A percentile compares a stretch with the other conserved stretches of the same genome.
Evolutionary conservation across 2,888 invertebrate genomes (phyloP).

Genomic region (Brassicogethes aeneus): DNA sequence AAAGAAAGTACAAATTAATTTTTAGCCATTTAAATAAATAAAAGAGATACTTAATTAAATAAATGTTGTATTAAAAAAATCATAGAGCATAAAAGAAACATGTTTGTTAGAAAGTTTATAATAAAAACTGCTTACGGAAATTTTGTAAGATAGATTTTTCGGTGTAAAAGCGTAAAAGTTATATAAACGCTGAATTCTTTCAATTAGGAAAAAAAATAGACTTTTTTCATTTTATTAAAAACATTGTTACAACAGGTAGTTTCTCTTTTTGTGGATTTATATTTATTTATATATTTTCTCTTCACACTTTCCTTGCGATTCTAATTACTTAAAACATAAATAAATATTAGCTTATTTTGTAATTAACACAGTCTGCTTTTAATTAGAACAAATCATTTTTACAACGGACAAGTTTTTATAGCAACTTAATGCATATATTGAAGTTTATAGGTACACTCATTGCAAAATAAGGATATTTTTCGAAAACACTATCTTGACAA

Average conservation of each 20-base stretch:
- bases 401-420: too few species aligned
- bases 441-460: too few species aligned
- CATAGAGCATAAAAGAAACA: not conserved
- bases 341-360: not conserved
- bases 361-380: slow-evolving; percentile 14
- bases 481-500: too few species aligned
- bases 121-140: not conserved
- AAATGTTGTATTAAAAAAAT: too few species aligned
- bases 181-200: slow-evolving; percentile 26
- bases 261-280: slow-evolving; percentile 28
- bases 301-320: slow-evolving; percentile 28
- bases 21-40: too few species aligned
- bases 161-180: slow-evolving; percentile 25
- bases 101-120: not conserved
- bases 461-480: too few species aligned
- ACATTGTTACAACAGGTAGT: slow-evolving; percentile 18
- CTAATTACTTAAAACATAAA: slow-evolving; percentile 17
- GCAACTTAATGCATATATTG: too few species aligned
- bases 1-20: too few species aligned
- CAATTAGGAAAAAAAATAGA: slow-evolving; percentile 18
- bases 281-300: slow-evolving; percentile 21
- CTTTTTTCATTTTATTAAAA: not conserved
- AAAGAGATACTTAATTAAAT: too few species aligned
- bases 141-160: not conserved
- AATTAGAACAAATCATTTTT: slow-evolving; percentile 3